phyloP scores from a whole-genome alignment of 2,888 invertebrate species.

The Drosophila monieri region DNA sequence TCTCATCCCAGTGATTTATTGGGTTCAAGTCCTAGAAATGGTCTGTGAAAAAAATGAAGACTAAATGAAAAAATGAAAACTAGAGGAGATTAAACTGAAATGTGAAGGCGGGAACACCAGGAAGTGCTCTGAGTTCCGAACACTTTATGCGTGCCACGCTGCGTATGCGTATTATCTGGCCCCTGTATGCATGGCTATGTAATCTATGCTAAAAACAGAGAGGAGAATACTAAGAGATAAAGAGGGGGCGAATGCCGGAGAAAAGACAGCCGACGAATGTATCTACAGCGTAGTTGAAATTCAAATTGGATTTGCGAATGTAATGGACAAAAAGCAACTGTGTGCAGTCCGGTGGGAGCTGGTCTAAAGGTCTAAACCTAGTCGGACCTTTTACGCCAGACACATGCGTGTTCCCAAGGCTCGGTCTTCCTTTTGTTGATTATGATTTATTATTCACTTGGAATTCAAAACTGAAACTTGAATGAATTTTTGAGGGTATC shows the following conservation, averaged over 20 bases:
- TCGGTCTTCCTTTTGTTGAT: slow-evolving; percentile 7
- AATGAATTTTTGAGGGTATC: slow-evolving; percentile 3
- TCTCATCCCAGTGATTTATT: slow-evolving; percentile 57
- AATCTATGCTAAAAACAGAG: slow-evolving; percentile 40
- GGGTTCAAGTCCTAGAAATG: slow-evolving; percentile 43
- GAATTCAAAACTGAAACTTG: background rate
- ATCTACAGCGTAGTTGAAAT: slow-evolving; percentile 36
- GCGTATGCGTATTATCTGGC: slow-evolving; percentile 49
- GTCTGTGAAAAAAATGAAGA: background rate
- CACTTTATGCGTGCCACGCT: slow-evolving; percentile 34
- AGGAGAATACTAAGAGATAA: background rate
- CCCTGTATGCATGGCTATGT: slow-evolving; percentile 24
- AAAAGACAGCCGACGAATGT: slow-evolving; percentile 12
- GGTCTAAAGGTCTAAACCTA: background rate
- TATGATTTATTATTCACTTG: slow-evolving; percentile 32
- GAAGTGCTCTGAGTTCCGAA: background rate
- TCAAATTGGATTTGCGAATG: slow-evolving; percentile 50
- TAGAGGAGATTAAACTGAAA: slow-evolving; percentile 33
- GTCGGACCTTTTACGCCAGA: slow-evolving; percentile 12
- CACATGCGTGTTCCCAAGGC: slow-evolving; percentile 13
- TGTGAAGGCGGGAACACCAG: slow-evolving; percentile 21
- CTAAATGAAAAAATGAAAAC: too few species aligned
- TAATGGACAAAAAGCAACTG: slow-evolving; percentile 31
- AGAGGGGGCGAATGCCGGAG: slow-evolving; percentile 19
- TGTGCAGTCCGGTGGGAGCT: slow-evolving; percentile 6